Evolutionary conservation across 2,113 vertebrate genomes (phyloP), one percentile per base, ranked within the genome.

Genomic region (Vidua chalybeata): DNA sequence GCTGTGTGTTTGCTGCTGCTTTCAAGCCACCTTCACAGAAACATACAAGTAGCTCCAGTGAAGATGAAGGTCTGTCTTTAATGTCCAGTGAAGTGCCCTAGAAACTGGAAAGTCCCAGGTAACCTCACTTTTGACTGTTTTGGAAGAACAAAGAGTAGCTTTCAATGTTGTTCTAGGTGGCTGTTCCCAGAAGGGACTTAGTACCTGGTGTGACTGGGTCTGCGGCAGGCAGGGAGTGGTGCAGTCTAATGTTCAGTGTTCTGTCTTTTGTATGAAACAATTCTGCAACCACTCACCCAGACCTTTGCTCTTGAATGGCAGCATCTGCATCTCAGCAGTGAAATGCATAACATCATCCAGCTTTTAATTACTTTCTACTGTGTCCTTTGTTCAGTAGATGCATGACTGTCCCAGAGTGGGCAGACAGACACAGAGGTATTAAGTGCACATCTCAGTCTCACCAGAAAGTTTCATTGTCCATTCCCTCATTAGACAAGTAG

Each of bases 381-480:
- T 61, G 30, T 22, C 15, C n/a, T 83, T 56, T 54, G 63, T 43
- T 81, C 37, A 74, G 31, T 1, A n/a, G n/a, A 37, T 51, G 48
- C 24, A 58, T 4, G 1, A 51, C 54, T 35, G 17, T 35, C 45
- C 22, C 13, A 72, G 54, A 49, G 41, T 39, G 80, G 30, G 13
- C 12, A 90, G 62, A 54, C 45, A 84, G 37, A 72, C 69, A 77
- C 41, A 90, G 27, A 82, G 49, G 35, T 22, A 41, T 41, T 58
- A 59, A 39, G 43, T 49, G 67, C 74, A 84, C 26, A 59, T 68
- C 45, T 62, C 43, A 76, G 66, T 33, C 98, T 98, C 95, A 99
- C 99, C 99, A 99, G 98, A 99, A 99, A 33, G 99, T 99, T 96
- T 99, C 98, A 0, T 99, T 99, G 96, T 99, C 98, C 98, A 99